Base-by-base conservation (phyloP, 2,888 invertebrate genomes). In the Ypsolopha sequella region DNA sequence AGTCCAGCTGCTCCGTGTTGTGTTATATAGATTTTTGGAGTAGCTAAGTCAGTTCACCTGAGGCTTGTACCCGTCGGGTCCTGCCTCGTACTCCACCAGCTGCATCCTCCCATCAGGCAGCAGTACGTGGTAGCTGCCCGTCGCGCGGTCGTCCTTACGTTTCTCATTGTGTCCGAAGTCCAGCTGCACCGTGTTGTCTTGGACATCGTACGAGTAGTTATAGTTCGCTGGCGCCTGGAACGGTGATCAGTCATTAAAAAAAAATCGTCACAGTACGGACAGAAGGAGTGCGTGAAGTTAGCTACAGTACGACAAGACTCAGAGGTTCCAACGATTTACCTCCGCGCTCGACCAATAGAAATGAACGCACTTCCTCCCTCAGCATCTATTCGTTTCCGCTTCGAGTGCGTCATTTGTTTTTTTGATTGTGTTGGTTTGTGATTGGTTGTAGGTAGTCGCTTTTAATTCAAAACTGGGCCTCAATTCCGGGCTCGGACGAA, bases 141-240 rank as follows among this genome's bases (percentile, higher is more conserved):
- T 88, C 0, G 91, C 90, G 47, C 87, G 87, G 57, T 90, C 88
- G 51, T 90, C 91, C 61, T 91, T 89, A 33, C 91, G 77, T 64
- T 88, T 89, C 72, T 91, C 91, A 48, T 87, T 88, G 67, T 91
- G 91, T 0, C 90, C 91, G 61, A 91, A 91, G 65, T 91, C 89
- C 41, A 90, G 66, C 44, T 85, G 89, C 7, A 85, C 82, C 1
- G 68, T 76, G 14, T 84, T 87, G 64, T 90, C 91, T 66, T 89
- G 88, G 8, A 91, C 91, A 61, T 90, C 89, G 70, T 91, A 91
- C 0, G 89, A 88, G 63, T 89, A 91, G 61, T 90, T 89, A 66
- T 91, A 91, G 65, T 90, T 90, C 9, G 88, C 89, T 51, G 90
- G 89, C 58, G 89, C 75, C 90, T 90, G 60, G 48, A 55, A 33